Conservation (phyloP, 2,888 invertebrate species). For the Copidosoma aretas region DNA sequence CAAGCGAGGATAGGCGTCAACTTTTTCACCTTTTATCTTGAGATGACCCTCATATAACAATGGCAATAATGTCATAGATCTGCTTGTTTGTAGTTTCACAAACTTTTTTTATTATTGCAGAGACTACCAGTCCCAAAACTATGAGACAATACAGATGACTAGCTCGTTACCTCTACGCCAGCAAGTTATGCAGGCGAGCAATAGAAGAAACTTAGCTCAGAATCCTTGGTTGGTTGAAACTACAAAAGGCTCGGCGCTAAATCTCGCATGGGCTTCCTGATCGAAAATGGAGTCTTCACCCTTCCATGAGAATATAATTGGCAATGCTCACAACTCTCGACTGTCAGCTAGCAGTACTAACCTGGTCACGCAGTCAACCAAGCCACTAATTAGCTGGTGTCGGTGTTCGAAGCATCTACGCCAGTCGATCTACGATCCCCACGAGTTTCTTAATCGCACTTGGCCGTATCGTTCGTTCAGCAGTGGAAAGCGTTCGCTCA, state of each 20-base stretch:
- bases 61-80: too few relatives aligned
- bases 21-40: too few relatives aligned
- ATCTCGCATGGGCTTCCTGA: slow-evolving; percentile 50
- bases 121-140: slow-evolving; percentile 64
- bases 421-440: background rate
- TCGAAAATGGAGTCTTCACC: slow-evolving; percentile 43
- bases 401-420: slow-evolving; percentile 10
- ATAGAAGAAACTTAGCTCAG: background rate
- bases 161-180: too few relatives aligned
- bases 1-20: too few relatives aligned
- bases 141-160: too few relatives aligned
- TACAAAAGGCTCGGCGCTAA: background rate
- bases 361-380: background rate
- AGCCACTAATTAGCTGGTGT: slow-evolving; percentile 10
- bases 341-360: background rate
- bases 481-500: background rate
- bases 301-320: slow-evolving; percentile 17
- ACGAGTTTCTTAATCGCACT: slow-evolving; percentile 23
- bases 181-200: too few relatives aligned
- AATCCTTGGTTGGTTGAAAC: background rate
- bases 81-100: too few relatives aligned
- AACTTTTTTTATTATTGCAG: slow-evolving; percentile 58
- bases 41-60: too few relatives aligned
- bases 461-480: slow-evolving; percentile 16
- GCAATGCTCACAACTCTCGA: slow-evolving; percentile 42